These are phyloP conservation scores for Anthopleura xanthogrammica DNA, from an alignment of 92 coral and sea anemone species.

Conservation along the genomic window DNA sequence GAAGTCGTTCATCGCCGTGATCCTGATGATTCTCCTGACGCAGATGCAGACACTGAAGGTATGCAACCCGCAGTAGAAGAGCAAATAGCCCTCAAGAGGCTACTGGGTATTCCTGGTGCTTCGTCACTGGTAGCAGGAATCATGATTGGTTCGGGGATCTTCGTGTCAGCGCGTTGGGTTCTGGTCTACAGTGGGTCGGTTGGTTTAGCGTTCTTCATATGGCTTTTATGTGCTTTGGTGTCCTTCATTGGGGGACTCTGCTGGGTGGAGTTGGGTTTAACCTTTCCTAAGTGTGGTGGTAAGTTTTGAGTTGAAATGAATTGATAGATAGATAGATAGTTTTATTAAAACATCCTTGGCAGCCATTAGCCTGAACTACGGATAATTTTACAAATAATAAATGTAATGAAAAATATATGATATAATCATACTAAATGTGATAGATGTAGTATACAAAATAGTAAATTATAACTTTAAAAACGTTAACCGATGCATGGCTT, in stretches of 20 bases:
- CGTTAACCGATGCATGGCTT: no score
- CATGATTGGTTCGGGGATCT: slow-evolving; percentile 66
- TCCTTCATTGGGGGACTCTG: slow-evolving; percentile 52
- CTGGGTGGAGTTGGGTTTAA: slow-evolving; percentile 50
- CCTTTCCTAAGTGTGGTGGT: slow-evolving; percentile 56
- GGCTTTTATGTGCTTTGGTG: slow-evolving; percentile 53
- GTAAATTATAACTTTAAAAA: no score
- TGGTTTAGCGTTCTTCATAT: slow-evolving; percentile 50
- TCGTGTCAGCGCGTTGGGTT: slow-evolving; percentile 51
- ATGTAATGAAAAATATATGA: no score
- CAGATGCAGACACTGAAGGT: not conserved
- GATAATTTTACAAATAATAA: no score
- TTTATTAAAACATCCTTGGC: no score
- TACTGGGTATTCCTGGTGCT: slow-evolving; percentile 47
- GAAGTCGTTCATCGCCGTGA: not conserved
- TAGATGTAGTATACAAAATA: no score
- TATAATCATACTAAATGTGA: no score
- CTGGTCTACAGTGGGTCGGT: slow-evolving; percentile 60
- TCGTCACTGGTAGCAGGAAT: slow-evolving; percentile 45
- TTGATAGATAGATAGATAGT: no score
- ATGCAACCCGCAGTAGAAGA: not conserved
- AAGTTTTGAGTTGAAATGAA: not conserved
- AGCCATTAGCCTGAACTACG: no score
- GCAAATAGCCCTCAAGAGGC: slow-evolving; percentile 23
- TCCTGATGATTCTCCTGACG: not conserved